Base-by-base conservation (phyloP, 2,888 invertebrate genomes). In the Xanthia togata region DNA sequence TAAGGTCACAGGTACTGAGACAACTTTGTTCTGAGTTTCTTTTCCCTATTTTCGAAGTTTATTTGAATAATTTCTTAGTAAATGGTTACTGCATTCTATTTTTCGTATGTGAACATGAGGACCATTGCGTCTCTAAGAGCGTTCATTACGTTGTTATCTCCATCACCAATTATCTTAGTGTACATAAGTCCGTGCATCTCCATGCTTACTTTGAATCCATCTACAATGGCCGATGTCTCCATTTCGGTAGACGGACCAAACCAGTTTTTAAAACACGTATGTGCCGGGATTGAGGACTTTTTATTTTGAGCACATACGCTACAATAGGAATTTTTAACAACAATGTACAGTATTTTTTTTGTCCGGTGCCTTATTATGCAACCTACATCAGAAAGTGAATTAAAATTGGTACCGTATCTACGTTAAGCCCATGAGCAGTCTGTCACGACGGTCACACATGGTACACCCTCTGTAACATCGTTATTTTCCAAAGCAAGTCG, bases 351-450 rank as follows among this genome's bases (percentile, higher is more conserved):
- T 31, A 47, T n/a, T 70, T 47, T 62, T 50, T 60, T 47, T 23
- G 23, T 60, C 31, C 47, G 23, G 38, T 69, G n/a, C n/a, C 44
- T 59, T 59, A 70, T 70, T 17, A 70, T 70, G 11, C 60, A 70
- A 35, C 44, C 47, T 5, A 60, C 44, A 23, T 44, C 47, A 62
- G 60, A 70, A 38, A 62, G 38, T 1, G 69, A 69, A n/a, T 41
- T 69, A 26, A 38, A 55, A 69, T 69, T 38, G 5, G 69, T 69
- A 11, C 69, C 69, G 6, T 69, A 69, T 20, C 69, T 55, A 6
- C 69, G 69, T n/a, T 69, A 55, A 69, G 69, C 69, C 69, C 69
- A 55, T 38, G 69, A 69, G 26, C 53, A 53, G n/a, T 38, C 38
- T 69, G 55, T 69, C 6, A 69, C 38, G 20, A 55, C 69, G 20